phyloP scores from a whole-genome alignment of 1,140 invertebrate species.

The Diachasmimorpha longicaudata region DNA sequence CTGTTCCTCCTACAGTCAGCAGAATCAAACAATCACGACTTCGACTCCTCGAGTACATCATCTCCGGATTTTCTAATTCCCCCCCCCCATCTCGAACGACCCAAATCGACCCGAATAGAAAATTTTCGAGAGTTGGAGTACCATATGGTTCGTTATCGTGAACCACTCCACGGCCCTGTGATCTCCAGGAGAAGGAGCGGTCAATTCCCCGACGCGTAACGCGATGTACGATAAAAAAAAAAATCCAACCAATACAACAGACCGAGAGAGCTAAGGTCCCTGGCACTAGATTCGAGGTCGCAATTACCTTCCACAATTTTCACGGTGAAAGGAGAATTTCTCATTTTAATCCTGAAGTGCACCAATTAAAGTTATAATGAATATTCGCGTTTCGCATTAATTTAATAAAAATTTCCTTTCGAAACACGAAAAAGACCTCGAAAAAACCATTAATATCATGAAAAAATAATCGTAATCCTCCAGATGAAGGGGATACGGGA shows the following conservation, averaged over 20 bases:
- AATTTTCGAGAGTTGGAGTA: background rate
- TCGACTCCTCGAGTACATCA: background rate
- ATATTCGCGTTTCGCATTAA: background rate
- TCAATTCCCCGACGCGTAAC: constrained; percentile 25
- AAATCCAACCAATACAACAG: background rate
- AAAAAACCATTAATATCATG: too few species aligned
- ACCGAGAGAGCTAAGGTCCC: constrained; percentile 2
- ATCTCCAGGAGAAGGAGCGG: background rate
- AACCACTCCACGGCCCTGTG: background rate
- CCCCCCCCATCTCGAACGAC: background rate
- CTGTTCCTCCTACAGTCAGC: background rate
- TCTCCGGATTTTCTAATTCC: background rate
- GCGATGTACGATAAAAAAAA: constrained; percentile 25
- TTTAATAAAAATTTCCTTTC: too few species aligned
- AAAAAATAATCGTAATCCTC: background rate
- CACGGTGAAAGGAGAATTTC: constrained; percentile 5
- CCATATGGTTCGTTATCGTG: constrained; percentile 15
- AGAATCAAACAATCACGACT: background rate
- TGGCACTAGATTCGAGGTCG: background rate
- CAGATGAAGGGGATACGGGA: background rate
- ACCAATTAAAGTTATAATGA: background rate
- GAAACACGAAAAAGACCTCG: too few species aligned
- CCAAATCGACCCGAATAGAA: constrained; percentile 13
- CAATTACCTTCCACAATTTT: background rate
- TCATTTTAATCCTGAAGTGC: background rate